Evolutionary conservation across 2,113 vertebrate species (phyloP), one percentile per base, ranked within the genome.

Genomic region (Martes martes): DNA sequence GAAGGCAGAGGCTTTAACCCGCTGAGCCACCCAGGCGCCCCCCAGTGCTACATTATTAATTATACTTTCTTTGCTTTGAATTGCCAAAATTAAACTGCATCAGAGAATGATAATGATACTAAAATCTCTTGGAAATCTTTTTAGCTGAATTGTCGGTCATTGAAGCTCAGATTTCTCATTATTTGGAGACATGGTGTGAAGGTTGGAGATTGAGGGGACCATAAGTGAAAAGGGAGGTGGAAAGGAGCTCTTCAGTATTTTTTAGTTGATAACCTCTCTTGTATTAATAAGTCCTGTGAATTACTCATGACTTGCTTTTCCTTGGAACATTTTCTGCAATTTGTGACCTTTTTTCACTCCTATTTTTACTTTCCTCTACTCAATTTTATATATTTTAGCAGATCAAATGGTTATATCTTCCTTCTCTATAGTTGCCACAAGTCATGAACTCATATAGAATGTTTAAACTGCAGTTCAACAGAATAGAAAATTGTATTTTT

Each of bases 391-490:
- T 19, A 67, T 95, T 96, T 73, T 95, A n/a, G 10, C 86, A 74
- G 95, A 82, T 95, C 83, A 93, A 97, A 39, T 92, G 11, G 84
- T 93, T 71, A 39, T 76, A n/a, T 33, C 24, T 83, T 79, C 86
- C 96, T 80, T 76, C 96, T 11, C 59, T 96, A 19, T 94, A 99
- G 99, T 98, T 99, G 50, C 99, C 99, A 83, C 98, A 99, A 78
- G 98, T 98, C 86, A 95, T 97, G 52, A 98, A 99, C 96, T 98
- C 98, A 39, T 98, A 99, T 82, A 98, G 87, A 96, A 98, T 98
- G 11, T 96, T 96, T 16, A 98, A 99, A 93, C 98, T 98, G 89
- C 98, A 98, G 84, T 97, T 98, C 13, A 95, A n/a, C 57, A 71
- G 21, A 50, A 28, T 13, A 33, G 94, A 98, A 97, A 65, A 47